These are phyloP conservation scores for Coccyzus lansbergi DNA, from an alignment of 2,797 vertebrate species.

Conservation along the genomic window DNA sequence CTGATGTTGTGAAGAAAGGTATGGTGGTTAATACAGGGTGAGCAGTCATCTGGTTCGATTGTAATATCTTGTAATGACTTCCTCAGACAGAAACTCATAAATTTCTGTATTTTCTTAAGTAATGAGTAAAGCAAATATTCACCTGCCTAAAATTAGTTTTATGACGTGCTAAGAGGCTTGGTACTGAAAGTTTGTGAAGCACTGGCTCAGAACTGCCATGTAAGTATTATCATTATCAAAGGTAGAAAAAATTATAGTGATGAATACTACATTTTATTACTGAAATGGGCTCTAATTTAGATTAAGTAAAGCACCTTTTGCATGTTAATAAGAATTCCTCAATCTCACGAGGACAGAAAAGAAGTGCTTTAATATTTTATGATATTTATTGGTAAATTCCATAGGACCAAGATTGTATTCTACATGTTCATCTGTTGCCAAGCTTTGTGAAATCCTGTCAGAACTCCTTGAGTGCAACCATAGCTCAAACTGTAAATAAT, in stretches of 20 bases:
- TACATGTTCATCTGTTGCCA: background rate
- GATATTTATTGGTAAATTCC: background rate
- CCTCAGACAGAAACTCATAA: background rate
- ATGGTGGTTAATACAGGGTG: background rate
- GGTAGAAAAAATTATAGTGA: background rate
- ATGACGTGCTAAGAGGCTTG: background rate
- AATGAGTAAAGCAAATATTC: background rate
- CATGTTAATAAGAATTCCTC: background rate
- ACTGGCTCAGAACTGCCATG: background rate
- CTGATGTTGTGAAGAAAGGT: background rate
- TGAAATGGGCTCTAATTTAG: constrained; percentile 6
- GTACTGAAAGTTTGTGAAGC: background rate
- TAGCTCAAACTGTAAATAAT: background rate
- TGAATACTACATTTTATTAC: background rate
- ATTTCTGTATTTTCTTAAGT: background rate
- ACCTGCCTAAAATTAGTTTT: background rate
- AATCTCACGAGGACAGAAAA: background rate
- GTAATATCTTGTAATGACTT: background rate
- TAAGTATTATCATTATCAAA: background rate
- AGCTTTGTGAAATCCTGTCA: background rate
- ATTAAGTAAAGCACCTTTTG: background rate
- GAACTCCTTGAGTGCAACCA: background rate
- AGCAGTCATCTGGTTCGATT: background rate
- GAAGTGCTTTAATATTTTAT: background rate
- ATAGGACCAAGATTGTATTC: background rate